Conservation (phyloP, 2,797 vertebrate genomes). For the Scarus forsteni region DNA sequence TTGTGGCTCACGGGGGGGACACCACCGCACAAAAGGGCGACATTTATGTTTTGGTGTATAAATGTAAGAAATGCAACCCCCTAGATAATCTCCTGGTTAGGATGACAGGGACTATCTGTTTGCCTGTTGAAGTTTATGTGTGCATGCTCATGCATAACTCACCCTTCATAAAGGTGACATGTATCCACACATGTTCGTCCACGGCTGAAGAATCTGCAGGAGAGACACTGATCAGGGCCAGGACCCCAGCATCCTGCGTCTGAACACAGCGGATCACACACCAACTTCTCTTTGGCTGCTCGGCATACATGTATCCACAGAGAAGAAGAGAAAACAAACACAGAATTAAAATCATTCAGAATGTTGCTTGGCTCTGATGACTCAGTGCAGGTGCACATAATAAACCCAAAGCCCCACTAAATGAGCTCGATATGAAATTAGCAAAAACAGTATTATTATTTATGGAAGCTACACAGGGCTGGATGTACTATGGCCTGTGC, state of each 20-base stretch:
- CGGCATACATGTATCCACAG: conserved; percentile 39
- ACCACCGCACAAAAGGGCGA: too few species aligned
- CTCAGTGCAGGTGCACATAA: conserved; percentile 15
- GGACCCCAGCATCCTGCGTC: conserved; percentile 95
- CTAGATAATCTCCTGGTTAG: not conserved
- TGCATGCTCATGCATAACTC: conserved; percentile 63
- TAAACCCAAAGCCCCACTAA: conserved; percentile 17
- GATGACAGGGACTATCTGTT: not conserved
- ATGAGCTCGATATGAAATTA: conserved; percentile 29
- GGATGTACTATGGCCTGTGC: conserved; percentile 8
- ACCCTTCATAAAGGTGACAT: conserved; percentile 96
- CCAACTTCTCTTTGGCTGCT: conserved; percentile 90
- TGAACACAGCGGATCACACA: conserved; percentile 94
- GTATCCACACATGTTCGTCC: conserved; percentile 91
- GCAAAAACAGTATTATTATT: conserved; percentile 29
- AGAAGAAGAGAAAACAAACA: not conserved
- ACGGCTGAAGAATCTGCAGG: conserved; percentile 92
- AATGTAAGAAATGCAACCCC: too few species aligned
- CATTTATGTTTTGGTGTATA: too few species aligned
- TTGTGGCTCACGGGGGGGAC: too few species aligned
- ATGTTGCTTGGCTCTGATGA: conserved; percentile 12
- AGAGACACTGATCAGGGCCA: conserved; percentile 94
- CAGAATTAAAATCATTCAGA: not conserved
- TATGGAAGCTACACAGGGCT: conserved; percentile 15
- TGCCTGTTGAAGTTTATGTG: not conserved